Evolutionary conservation across 2,113 vertebrate genomes (phyloP).

Genomic region (Cynoglossus semilaevis): DNA sequence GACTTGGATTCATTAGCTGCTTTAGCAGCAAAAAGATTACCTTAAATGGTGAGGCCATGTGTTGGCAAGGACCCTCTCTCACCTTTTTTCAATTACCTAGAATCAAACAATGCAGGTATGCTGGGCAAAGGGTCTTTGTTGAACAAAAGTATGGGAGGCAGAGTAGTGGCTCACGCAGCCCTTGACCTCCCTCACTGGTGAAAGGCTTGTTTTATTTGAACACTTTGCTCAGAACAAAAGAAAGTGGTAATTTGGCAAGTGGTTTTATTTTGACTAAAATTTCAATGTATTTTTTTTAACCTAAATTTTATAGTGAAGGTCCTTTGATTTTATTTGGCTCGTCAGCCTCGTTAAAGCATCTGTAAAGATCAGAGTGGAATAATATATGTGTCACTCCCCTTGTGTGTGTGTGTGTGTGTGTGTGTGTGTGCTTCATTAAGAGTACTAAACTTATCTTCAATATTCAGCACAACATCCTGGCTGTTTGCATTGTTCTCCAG

Average conservation of each 20-base stretch:
- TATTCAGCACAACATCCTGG: constrained; percentile 18
- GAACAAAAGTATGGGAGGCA: constrained; percentile 46
- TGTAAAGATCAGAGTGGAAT: constrained; percentile 61
- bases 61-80: constrained; percentile 67
- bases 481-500: constrained; percentile 29
- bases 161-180: constrained; percentile 52
- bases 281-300: constrained; percentile 49
- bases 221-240: constrained; percentile 58
- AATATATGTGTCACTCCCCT: constrained; percentile 55
- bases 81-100: constrained; percentile 79
- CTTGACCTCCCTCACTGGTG: constrained; percentile 46
- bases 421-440: constrained; percentile 54
- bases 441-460: constrained; percentile 26
- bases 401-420: constrained; percentile 22
- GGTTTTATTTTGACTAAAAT: constrained; percentile 58
- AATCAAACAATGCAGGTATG: constrained; percentile 79
- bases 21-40: constrained; percentile 77
- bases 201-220: constrained; percentile 63
- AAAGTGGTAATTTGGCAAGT: constrained; percentile 70
- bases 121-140: constrained; percentile 62
- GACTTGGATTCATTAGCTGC: constrained; percentile 77
- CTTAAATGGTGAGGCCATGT: constrained; percentile 77
- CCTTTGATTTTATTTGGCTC: constrained; percentile 69
- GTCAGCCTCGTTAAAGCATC: constrained; percentile 70
- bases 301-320: constrained; percentile 55